Evolutionary conservation across 2,797 vertebrate genomes (phyloP).

Genomic region (Myoxocephalus aenaeus): DNA sequence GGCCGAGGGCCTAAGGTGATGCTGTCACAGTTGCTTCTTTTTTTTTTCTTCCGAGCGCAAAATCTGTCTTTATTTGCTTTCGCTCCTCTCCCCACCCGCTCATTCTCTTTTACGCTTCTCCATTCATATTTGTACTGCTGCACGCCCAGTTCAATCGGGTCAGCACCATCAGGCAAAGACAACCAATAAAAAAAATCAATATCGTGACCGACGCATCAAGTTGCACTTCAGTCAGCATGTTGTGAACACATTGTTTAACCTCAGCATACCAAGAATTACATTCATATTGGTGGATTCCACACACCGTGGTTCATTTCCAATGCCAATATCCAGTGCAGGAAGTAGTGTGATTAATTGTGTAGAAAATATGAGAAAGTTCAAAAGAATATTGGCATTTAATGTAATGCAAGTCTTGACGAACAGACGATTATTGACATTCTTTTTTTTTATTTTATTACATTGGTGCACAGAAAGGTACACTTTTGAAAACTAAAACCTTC

Average conservation of each 20-base stretch:
- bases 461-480: background rate
- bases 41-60: slow-evolving; percentile 64
- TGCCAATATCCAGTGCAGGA: background rate
- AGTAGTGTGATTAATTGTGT: no score
- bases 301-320: background rate
- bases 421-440: background rate
- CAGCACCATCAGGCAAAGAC: background rate
- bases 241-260: background rate
- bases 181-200: slow-evolving; percentile 21
- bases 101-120: slow-evolving; percentile 4
- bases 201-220: background rate
- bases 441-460: no score
- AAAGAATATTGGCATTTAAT: background rate
- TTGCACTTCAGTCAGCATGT: background rate
- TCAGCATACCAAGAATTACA: background rate
- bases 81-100: background rate
- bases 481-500: background rate
- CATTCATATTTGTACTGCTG: slow-evolving; percentile 1
- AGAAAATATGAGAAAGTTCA: background rate
- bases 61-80: slow-evolving; percentile 57
- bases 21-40: slow-evolving; percentile 86
- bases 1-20: slow-evolving; percentile 79
- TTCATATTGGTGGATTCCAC: background rate
- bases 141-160: background rate
- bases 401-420: background rate